phyloP scores from a whole-genome alignment of 2,888 invertebrate genomes.

The Agrotis ipsilon region DNA sequence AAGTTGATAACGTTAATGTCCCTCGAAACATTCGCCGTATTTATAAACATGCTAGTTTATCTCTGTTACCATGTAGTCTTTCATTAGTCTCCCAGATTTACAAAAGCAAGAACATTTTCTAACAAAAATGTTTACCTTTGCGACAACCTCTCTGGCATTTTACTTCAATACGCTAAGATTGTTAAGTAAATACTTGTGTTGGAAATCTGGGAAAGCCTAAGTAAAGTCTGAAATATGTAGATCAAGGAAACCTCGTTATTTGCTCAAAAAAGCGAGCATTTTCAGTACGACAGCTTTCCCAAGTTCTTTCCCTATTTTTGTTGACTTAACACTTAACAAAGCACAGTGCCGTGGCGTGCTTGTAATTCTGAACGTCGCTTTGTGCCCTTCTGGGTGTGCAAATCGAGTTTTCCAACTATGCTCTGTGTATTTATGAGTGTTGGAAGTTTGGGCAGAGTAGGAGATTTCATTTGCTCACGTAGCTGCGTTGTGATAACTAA shows the following conservation, averaged over 20 bases:
- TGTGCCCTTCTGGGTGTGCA: conserved; percentile 62
- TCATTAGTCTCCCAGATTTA: conserved; percentile 11
- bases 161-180: conserved; percentile 13
- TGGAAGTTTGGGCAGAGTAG: conserved; percentile 43
- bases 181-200: conserved; percentile 34
- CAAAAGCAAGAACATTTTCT: conserved; percentile 10
- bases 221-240: conserved; percentile 43
- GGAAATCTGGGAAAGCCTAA: conserved; percentile 33
- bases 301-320: conserved; percentile 65
- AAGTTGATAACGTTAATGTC: conserved; percentile 40
- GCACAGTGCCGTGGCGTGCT: conserved; percentile 68
- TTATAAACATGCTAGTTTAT: conserved; percentile 2
- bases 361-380: conserved; percentile 71
- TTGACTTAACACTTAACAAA: conserved; percentile 62
- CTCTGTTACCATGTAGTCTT: neutral
- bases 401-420: conserved; percentile 71
- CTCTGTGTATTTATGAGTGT: conserved; percentile 62
- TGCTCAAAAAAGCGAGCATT: conserved; percentile 55
- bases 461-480: conserved; percentile 56
- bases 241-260: conserved; percentile 55
- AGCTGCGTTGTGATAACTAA: conserved; percentile 31
- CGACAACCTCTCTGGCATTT: conserved; percentile 12
- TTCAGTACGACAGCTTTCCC: conserved; percentile 57
- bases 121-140: conserved; percentile 11
- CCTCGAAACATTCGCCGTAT: neutral